phyloP scores from a whole-genome alignment of 1,140 invertebrate species.

The Drosophila chauvacae region DNA sequence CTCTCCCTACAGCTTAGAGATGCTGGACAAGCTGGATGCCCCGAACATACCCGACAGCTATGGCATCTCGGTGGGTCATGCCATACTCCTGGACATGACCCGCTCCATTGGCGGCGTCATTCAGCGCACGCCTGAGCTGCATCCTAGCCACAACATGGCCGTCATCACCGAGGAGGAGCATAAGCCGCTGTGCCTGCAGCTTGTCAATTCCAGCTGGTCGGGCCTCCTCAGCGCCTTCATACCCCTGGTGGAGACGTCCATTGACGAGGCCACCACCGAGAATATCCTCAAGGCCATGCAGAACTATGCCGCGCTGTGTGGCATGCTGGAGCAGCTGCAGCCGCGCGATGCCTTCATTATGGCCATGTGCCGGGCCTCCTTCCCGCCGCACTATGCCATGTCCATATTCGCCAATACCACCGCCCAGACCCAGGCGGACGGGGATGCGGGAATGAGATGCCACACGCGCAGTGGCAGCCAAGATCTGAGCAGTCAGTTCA shows the following conservation, averaged over 20 bases:
- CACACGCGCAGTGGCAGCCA: slow-evolving; percentile 84
- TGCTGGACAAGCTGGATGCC: slow-evolving; percentile 97
- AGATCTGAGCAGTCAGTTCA: slow-evolving; percentile 86
- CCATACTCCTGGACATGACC: slow-evolving; percentile 95
- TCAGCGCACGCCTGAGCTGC: slow-evolving; percentile 76
- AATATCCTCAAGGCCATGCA: slow-evolving; percentile 96
- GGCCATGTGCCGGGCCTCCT: slow-evolving; percentile 96
- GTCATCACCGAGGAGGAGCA: slow-evolving; percentile 85
- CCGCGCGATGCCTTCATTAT: slow-evolving; percentile 97
- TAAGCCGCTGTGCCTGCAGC: slow-evolving; percentile 88
- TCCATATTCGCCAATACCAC: slow-evolving; percentile 88
- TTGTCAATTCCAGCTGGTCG: slow-evolving; percentile 98
- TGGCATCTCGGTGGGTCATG: slow-evolving; percentile 97
- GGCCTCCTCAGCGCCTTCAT: slow-evolving; percentile 95
- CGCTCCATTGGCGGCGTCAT: slow-evolving; percentile 88
- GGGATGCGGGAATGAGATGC: slow-evolving; percentile 73
- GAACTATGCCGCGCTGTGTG: slow-evolving; percentile 92
- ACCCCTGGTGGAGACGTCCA: slow-evolving; percentile 96
- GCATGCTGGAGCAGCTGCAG: slow-evolving; percentile 88
- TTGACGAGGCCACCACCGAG: slow-evolving; percentile 95
- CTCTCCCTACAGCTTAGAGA: slow-evolving; percentile 91
- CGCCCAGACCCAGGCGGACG: slow-evolving; percentile 55
- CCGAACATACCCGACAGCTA: slow-evolving; percentile 97
- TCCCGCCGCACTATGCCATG: slow-evolving; percentile 97
- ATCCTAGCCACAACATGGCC: slow-evolving; percentile 83